Base-by-base conservation (phyloP, 2,797 vertebrate genomes). In the Silurus lanzhouensis region DNA sequence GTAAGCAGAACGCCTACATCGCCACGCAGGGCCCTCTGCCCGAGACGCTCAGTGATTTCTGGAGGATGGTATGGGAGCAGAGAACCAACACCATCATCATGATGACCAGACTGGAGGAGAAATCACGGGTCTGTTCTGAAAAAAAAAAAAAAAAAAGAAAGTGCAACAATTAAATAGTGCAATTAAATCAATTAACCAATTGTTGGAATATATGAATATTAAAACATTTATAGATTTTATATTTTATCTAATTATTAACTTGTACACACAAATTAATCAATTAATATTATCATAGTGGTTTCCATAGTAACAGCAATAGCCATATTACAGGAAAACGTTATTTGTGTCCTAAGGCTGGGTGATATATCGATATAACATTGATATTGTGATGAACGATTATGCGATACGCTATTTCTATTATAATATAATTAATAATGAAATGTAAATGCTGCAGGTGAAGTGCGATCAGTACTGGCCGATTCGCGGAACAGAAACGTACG, bases 61-160 rank as follows among this genome's bases (percentile, higher is more conserved):
- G 98, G 98, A 96, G 98, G 91, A 97, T 98, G 97, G 96, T 99
- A 88, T 99, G 98, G 98, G 98, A 99, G 60, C 98, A 99, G 92
- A 96, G 97, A 86, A 96, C 97, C 22, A 95, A 94, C 88, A 98
- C 97, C 3, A 95, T 99, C 8, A 94, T 99, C 82, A 99, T 99
- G 98, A 99, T 99, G 97, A 99, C 98, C 9, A 95, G 96, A 75
- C 93, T 99, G 44, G 98, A 99, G 89, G 98, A 99, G 92, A 99
- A 98, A 90, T 97, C 97, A 82, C 94, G 97, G 95, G 98, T 99
- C 90, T 93, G 89, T 82, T 72, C 46, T 48, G 9, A 7, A 48
- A 1, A 60, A 19, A 60, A 60, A 22, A 63, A 9, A 9, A 61
- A 22, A 22, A 61, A 61, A 31, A 31, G n/a, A n/a, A 0, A 38